Percentiles rank a stretch among this genome's conserved stretches.
These are phyloP conservation scores for Camponotus pennsylvanicus DNA, from an alignment of 1,140 invertebrate species.

Conservation along the genomic window DNA sequence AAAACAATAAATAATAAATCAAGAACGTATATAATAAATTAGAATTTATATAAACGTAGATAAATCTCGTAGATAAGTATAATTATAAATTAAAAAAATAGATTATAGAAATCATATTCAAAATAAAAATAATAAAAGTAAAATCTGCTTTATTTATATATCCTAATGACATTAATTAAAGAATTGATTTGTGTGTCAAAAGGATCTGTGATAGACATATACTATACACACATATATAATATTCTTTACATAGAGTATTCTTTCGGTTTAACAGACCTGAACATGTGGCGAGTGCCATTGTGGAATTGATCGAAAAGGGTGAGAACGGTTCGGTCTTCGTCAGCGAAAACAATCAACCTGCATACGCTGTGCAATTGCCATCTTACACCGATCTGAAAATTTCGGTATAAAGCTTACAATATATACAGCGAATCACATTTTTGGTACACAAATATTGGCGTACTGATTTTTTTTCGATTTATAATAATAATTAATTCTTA, in stretches of 20 bases:
- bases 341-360: constrained; percentile 83
- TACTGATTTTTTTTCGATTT: neutral
- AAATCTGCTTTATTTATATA: neutral
- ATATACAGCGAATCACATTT: neutral
- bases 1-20: neutral
- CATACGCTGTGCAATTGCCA: constrained; percentile 80
- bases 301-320: constrained; percentile 83
- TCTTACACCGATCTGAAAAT: constrained; percentile 53
- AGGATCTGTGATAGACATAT: neutral
- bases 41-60: neutral
- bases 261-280: constrained; percentile 76
- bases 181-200: neutral
- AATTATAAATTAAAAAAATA: too few species aligned
- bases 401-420: constrained; percentile 11
- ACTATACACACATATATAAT: too few species aligned
- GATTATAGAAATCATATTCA: neutral
- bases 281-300: constrained; percentile 82
- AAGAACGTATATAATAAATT: constrained; percentile 5
- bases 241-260: neutral
- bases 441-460: neutral
- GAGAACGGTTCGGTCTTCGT: constrained; percentile 84
- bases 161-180: neutral
- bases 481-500: constrained; percentile 3
- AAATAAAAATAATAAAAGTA: neutral
- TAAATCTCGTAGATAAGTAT: neutral